These are phyloP conservation scores for Dryococelus australis DNA, from an alignment of 2,888 invertebrate genomes.

Conservation along the genomic window DNA sequence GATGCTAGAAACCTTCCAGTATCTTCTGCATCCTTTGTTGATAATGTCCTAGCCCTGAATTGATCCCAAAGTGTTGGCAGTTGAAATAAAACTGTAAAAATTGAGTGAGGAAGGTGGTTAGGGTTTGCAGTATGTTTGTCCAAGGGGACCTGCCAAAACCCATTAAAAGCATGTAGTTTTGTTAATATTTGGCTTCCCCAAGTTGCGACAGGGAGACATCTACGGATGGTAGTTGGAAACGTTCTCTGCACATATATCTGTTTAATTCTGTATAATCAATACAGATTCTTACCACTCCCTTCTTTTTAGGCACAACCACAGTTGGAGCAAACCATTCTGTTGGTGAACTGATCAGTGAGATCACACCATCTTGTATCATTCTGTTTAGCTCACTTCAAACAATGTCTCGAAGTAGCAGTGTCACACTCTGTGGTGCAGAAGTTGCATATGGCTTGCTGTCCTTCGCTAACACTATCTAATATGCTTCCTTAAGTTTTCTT, in stretches of 20 bases:
- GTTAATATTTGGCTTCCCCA: neutral
- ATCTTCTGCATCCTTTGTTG: neutral
- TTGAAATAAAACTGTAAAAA: too few relatives aligned
- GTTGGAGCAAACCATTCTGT: neutral
- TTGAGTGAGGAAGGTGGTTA: neutral
- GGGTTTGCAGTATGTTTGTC: neutral
- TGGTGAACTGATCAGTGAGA: neutral
- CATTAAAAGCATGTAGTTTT: neutral
- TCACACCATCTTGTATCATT: neutral
- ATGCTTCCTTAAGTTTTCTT: neutral
- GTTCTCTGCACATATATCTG: neutral
- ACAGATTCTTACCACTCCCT: neutral
- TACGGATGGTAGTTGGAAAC: too few relatives aligned
- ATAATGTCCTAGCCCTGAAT: neutral
- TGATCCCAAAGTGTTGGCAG: neutral
- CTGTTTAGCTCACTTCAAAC: neutral
- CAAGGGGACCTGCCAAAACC: neutral
- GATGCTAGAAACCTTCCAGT: neutral
- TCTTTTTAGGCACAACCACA: neutral
- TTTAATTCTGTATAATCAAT: neutral
- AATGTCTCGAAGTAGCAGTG: neutral
- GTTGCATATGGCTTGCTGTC: neutral
- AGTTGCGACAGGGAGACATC: neutral
- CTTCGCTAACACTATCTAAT: neutral
- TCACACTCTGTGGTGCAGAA: neutral